These are phyloP conservation scores for Camponotus vicinus DNA, from an alignment of 1,140 invertebrate genomes.

Conservation along the genomic window DNA sequence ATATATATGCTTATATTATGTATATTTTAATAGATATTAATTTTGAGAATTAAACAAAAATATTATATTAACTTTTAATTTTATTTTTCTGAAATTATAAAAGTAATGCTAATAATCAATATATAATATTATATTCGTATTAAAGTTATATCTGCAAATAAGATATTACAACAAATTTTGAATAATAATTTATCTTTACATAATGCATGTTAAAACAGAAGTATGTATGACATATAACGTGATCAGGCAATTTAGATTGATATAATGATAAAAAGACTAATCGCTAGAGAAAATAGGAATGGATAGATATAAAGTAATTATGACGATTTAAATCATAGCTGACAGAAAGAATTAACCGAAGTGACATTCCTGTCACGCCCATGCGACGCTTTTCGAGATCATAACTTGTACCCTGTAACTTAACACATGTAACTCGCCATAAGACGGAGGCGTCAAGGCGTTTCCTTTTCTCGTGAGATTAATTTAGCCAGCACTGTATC, in stretches of 20 bases:
- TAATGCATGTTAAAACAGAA: background rate
- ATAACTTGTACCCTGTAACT: constrained; percentile 74
- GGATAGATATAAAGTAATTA: constrained; percentile 39
- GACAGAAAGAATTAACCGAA: constrained; percentile 77
- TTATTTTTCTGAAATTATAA: background rate
- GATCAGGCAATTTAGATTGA: background rate
- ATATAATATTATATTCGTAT: background rate
- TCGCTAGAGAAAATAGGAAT: background rate
- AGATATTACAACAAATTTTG: background rate
- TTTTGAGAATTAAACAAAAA: background rate
- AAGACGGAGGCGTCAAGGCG: constrained; percentile 42
- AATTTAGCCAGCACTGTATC: constrained; percentile 64
- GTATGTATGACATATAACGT: background rate
- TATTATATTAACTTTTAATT: background rate
- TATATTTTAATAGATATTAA: background rate
- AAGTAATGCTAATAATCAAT: background rate
- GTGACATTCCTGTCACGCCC: constrained; percentile 71
- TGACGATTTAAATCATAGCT: constrained; percentile 45
- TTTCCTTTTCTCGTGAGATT: constrained; percentile 63
- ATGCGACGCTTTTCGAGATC: constrained; percentile 59
- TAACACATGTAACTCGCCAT: constrained; percentile 74
- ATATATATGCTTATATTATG: background rate
- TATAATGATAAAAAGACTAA: constrained; percentile 19
- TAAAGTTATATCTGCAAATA: background rate
- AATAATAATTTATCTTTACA: background rate